Evolutionary conservation across 2,888 invertebrate species (phyloP).

Genomic region (Plutella xylostella): DNA sequence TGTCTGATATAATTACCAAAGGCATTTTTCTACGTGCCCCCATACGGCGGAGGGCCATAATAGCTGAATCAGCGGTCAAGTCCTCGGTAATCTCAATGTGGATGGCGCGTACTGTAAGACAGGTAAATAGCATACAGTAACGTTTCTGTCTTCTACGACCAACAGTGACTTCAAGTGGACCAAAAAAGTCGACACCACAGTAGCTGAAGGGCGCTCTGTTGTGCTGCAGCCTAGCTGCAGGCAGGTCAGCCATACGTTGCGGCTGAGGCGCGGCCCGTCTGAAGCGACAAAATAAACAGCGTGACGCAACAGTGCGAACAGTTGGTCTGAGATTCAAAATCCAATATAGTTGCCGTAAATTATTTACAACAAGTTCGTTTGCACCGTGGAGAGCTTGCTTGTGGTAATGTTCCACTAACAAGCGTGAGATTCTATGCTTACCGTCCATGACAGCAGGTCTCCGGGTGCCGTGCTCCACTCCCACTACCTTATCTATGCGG

Average conservation of each 20-base stretch:
- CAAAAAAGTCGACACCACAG: not conserved
- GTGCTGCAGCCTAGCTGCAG: constrained; percentile 7
- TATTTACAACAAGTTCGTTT: not conserved
- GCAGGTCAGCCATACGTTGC: constrained; percentile 11
- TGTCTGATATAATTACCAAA: constrained; percentile 10
- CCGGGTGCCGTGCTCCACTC: too few relatives aligned
- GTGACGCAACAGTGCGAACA: not conserved
- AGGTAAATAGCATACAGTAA: not conserved
- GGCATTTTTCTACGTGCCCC: constrained; percentile 15
- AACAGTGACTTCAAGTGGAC: not conserved
- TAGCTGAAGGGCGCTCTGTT: not conserved
- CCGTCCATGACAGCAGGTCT: not conserved
- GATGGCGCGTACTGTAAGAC: not conserved
- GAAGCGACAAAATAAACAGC: constrained; percentile 8
- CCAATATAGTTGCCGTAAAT: not conserved
- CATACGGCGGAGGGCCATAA: constrained; percentile 12
- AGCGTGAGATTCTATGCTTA: not conserved
- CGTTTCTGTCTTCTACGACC: not conserved
- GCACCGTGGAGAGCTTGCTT: not conserved
- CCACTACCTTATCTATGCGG: too few relatives aligned
- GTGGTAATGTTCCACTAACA: not conserved
- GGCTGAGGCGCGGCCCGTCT: constrained; percentile 1
- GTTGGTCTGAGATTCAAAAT: not conserved
- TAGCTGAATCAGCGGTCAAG: constrained; percentile 3
- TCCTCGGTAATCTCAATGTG: not conserved